A percentile compares a stretch with the other conserved stretches of the same genome.
These are phyloP conservation scores for Myotis planiceps DNA, from an alignment of 2,797 vertebrate species.

Conservation along the genomic window DNA sequence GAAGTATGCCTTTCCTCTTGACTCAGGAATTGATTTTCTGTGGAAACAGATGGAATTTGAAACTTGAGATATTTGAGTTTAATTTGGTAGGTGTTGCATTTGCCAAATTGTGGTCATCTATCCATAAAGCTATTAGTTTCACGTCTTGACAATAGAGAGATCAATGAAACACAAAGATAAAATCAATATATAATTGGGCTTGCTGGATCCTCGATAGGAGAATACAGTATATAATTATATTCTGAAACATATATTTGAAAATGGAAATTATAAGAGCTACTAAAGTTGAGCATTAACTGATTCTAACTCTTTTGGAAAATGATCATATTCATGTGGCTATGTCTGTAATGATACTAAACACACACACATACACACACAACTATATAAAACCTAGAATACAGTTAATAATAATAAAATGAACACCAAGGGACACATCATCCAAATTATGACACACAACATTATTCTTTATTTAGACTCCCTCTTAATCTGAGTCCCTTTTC, in stretches of 20 bases:
- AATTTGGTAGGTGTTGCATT: not conserved
- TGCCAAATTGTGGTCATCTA: conserved; percentile 27
- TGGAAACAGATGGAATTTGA: not conserved
- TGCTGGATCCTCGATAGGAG: conserved; percentile 18
- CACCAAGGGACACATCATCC: not conserved
- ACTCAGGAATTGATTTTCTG: conserved; percentile 21
- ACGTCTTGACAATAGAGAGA: not conserved
- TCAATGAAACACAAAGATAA: conserved; percentile 31
- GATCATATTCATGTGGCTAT: not conserved
- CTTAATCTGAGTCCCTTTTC: not conserved
- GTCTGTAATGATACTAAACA: not conserved
- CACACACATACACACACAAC: rapidly evolving
- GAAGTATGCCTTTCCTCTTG: not conserved
- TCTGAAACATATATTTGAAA: not conserved
- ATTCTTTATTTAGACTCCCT: not conserved
- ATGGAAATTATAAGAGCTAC: not conserved
- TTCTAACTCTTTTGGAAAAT: not conserved
- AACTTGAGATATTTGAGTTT: conserved; percentile 9
- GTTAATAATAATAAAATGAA: not conserved
- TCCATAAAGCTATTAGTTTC: conserved; percentile 28
- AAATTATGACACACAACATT: not conserved
- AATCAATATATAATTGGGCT: conserved; percentile 16
- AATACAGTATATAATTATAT: conserved; percentile 19
- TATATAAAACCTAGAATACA: not conserved
- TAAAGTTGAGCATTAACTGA: not conserved